These are phyloP conservation scores for Dipodomys ordii DNA, from an alignment of 2,113 vertebrate species.

Conservation along the genomic window DNA sequence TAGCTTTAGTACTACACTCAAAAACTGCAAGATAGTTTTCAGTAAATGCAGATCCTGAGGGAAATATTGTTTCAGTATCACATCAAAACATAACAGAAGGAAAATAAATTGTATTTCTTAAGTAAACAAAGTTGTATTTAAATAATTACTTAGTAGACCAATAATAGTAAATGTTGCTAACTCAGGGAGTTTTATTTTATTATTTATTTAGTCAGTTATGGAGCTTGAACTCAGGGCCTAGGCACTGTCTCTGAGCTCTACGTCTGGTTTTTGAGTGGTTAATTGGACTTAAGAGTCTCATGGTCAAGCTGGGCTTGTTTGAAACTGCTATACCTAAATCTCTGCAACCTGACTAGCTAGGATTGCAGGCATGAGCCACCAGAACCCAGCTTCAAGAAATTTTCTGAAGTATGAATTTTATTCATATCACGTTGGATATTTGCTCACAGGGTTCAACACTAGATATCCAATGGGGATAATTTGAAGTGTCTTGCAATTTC, in stretches of 20 bases:
- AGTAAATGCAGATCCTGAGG: too few species aligned
- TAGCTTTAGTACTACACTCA: not conserved
- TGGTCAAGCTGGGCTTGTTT: too few species aligned
- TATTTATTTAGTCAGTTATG: too few species aligned
- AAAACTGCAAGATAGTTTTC: not conserved
- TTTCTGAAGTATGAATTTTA: not conserved
- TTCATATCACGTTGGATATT: not conserved
- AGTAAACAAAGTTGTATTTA: constrained; percentile 24
- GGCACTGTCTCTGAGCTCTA: too few species aligned
- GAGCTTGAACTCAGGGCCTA: too few species aligned
- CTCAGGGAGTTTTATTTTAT: not conserved
- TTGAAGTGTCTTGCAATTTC: not conserved
- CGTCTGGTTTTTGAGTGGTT: too few species aligned
- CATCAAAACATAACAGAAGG: not conserved
- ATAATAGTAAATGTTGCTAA: not conserved
- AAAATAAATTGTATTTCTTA: not conserved
- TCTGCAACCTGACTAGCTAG: too few species aligned
- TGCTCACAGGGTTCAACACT: not conserved
- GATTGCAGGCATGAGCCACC: too few species aligned
- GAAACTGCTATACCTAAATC: too few species aligned
- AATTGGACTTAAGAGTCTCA: too few species aligned
- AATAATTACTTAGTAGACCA: not conserved
- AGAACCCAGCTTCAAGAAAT: too few species aligned
- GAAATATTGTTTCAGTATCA: not conserved
- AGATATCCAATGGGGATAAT: not conserved